These are phyloP conservation scores for Myiagra hebetior DNA, from an alignment of 2,113 vertebrate species.

Conservation along the genomic window DNA sequence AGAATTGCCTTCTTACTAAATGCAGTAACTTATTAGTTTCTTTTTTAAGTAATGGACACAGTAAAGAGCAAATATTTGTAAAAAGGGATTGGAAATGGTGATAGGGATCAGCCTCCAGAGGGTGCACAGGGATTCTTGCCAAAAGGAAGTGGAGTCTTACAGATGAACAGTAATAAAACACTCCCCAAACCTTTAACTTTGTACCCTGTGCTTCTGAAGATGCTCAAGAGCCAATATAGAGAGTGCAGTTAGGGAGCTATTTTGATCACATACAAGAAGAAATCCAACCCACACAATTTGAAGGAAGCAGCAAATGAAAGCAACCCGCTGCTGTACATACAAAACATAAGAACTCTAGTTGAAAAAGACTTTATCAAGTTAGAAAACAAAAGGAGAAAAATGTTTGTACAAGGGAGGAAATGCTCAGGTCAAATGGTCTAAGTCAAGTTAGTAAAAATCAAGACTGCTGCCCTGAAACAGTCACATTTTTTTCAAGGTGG, in stretches of 20 bases:
- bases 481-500: neutral
- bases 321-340: neutral
- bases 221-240: neutral
- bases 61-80: conserved; percentile 22
- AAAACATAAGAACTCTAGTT: neutral
- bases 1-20: neutral
- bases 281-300: neutral
- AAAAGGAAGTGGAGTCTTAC: neutral
- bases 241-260: neutral
- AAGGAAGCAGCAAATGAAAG: neutral
- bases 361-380: neutral
- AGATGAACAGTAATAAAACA: neutral
- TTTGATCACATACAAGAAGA: neutral
- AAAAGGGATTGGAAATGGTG: neutral
- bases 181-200: conserved; percentile 2
- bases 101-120: neutral
- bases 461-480: neutral
- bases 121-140: neutral
- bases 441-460: neutral
- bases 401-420: neutral
- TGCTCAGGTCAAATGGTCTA: neutral
- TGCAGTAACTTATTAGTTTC: neutral
- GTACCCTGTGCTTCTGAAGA: neutral
- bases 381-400: neutral
- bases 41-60: neutral